Conservation (phyloP, 2,888 invertebrate species). For the Hololepta plana region DNA sequence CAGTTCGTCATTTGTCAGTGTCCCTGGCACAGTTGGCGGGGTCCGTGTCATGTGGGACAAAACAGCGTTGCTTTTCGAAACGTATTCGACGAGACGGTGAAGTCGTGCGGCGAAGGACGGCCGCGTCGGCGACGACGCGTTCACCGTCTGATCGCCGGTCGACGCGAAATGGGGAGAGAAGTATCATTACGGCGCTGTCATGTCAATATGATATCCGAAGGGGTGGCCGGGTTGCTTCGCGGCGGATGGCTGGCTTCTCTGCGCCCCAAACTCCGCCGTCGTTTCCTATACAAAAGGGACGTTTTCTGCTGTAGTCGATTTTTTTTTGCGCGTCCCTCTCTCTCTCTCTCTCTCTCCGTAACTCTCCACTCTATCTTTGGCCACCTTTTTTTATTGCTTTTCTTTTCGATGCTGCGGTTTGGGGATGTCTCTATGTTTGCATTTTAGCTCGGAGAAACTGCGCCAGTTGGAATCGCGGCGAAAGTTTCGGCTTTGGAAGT, state of each 20-base stretch:
- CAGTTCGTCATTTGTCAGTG: slow-evolving; percentile 35
- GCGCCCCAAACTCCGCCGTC: not conserved
- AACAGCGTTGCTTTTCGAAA: slow-evolving; percentile 22
- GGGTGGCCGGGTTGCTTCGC: slow-evolving; percentile 24
- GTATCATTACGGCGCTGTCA: slow-evolving; percentile 32
- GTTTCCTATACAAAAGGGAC: slow-evolving; percentile 27
- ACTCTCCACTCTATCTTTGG: too few species aligned
- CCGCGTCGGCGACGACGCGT: slow-evolving; percentile 9
- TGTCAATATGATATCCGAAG: slow-evolving; percentile 30
- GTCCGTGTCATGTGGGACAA: slow-evolving; percentile 30
- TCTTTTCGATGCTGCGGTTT: slow-evolving; percentile 26
- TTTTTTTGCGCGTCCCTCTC: too few species aligned
- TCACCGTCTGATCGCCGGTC: slow-evolving; percentile 21
- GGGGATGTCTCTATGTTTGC: slow-evolving; percentile 24
- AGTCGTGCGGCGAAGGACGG: slow-evolving; percentile 1
- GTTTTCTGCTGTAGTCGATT: slow-evolving; percentile 26
- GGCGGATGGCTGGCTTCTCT: slow-evolving; percentile 9
- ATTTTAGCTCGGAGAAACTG: slow-evolving; percentile 24
- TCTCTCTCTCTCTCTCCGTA: too few species aligned
- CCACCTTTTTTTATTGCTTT: too few species aligned
- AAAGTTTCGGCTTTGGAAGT: too few species aligned
- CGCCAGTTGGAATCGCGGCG: too few species aligned
- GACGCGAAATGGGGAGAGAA: slow-evolving; percentile 24
- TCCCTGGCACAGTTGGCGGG: slow-evolving; percentile 30
- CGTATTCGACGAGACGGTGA: slow-evolving; percentile 5